These are phyloP conservation scores for Antrozous pallidus DNA, from an alignment of 2,797 vertebrate species.

Conservation along the genomic window DNA sequence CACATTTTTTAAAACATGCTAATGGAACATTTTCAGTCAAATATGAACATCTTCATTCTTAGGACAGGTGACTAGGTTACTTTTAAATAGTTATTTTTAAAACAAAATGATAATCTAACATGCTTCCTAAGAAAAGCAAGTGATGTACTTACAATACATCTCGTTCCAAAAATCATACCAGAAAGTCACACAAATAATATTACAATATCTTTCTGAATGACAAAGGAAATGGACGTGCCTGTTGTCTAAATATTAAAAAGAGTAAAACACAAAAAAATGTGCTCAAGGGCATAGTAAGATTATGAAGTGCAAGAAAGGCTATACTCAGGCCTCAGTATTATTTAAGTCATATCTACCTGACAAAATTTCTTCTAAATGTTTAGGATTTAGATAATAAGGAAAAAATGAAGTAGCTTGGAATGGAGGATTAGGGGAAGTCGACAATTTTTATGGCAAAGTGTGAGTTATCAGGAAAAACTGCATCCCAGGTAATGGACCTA, in stretches of 20 bases:
- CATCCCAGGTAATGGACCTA: not conserved
- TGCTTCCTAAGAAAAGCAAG: not conserved
- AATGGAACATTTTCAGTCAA: not conserved
- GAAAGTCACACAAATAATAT: not conserved
- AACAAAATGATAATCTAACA: not conserved
- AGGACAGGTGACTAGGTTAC: not conserved
- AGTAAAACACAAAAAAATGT: not conserved
- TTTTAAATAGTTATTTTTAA: slow-evolving; percentile 42
- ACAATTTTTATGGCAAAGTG: not conserved
- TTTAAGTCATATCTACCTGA: not conserved
- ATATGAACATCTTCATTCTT: slow-evolving; percentile 4
- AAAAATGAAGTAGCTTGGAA: not conserved
- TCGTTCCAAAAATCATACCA: not conserved
- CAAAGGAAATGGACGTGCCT: not conserved
- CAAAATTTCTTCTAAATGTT: not conserved
- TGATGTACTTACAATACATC: not conserved
- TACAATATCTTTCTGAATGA: not conserved
- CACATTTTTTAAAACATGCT: not conserved
- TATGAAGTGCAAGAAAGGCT: not conserved
- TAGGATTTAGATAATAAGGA: not conserved
- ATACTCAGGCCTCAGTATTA: not conserved
- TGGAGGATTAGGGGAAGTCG: not conserved
- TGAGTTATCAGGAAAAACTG: not conserved
- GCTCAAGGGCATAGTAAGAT: not conserved
- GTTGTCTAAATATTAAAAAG: not conserved